phyloP scores from a whole-genome alignment of 2,797 vertebrate species.

The Columba guinea region DNA sequence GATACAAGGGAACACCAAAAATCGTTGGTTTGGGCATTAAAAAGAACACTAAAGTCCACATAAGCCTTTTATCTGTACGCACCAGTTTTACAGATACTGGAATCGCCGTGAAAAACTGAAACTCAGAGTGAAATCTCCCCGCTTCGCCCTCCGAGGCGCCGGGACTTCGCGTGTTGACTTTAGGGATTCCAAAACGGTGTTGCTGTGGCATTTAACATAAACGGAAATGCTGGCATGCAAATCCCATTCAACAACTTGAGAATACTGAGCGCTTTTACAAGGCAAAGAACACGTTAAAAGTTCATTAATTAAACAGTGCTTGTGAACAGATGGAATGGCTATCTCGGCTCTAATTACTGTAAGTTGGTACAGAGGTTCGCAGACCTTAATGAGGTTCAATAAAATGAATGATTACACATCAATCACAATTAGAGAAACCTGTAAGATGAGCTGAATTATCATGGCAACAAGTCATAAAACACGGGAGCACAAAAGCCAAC shows the following conservation, averaged over 20 bases:
- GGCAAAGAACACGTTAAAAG: constrained; percentile 84
- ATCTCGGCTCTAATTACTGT: constrained; percentile 92
- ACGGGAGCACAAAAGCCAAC: constrained; percentile 56
- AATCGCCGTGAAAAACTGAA: neutral
- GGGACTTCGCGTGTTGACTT: constrained; percentile 43
- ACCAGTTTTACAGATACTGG: neutral
- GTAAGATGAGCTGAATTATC: constrained; percentile 74
- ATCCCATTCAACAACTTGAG: constrained; percentile 88
- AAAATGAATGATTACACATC: constrained; percentile 84
- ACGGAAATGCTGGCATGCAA: constrained; percentile 72
- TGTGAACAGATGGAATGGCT: constrained; percentile 95
- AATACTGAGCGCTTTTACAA: constrained; percentile 84
- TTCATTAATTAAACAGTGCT: constrained; percentile 98
- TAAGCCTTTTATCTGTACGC: neutral
- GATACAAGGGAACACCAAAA: neutral
- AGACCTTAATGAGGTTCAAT: constrained; percentile 82
- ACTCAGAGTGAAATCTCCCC: constrained; percentile 32
- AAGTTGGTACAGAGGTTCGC: constrained; percentile 88
- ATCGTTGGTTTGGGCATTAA: neutral
- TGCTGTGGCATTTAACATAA: constrained; percentile 61
- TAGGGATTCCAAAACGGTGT: constrained; percentile 62
- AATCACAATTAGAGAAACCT: constrained; percentile 85
- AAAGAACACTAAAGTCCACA: neutral
- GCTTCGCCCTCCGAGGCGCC: neutral
- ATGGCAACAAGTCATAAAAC: constrained; percentile 81